phyloP scores from a whole-genome alignment of 1,140 invertebrate species.

The Papilio polyxenes region DNA sequence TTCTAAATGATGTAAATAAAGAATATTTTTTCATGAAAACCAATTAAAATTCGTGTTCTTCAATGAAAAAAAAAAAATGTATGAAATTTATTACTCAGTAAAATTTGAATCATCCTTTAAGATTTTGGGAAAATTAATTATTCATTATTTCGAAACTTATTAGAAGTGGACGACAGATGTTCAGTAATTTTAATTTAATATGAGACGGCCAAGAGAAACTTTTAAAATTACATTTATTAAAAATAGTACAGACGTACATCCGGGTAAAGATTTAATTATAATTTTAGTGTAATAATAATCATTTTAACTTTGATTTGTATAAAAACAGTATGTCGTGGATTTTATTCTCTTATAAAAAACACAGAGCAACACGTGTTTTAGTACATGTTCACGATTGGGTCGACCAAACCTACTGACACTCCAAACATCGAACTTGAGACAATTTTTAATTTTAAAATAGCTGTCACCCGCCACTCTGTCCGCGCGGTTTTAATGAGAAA shows the following conservation, averaged over 20 bases:
- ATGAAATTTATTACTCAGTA: not conserved
- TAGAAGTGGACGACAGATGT: slow-evolving; percentile 34
- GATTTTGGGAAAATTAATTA: slow-evolving; percentile 27
- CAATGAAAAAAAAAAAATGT: not conserved
- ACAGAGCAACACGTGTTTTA: too few relatives aligned
- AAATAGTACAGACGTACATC: slow-evolving; percentile 24
- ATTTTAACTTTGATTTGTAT: not conserved
- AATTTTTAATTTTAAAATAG: too few relatives aligned
- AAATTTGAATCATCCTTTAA: not conserved
- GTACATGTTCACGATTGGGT: too few relatives aligned
- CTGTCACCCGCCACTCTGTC: too few relatives aligned
- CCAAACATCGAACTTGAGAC: too few relatives aligned
- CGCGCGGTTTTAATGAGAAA: too few relatives aligned
- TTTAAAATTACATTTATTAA: slow-evolving; percentile 33
- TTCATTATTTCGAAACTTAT: slow-evolving; percentile 35
- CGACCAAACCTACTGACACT: too few relatives aligned
- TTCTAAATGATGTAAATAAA: too few relatives aligned
- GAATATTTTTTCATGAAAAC: too few relatives aligned
- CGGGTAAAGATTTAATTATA: slow-evolving; percentile 18
- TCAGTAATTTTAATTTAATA: slow-evolving; percentile 36
- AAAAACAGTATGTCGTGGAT: too few relatives aligned
- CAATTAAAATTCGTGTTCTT: too few relatives aligned
- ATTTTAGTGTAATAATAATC: not conserved
- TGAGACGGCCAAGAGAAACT: slow-evolving; percentile 17
- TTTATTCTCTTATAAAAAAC: too few relatives aligned